phyloP scores from a whole-genome alignment of 2,888 invertebrate species.

The Eupithecia abbreviata region DNA sequence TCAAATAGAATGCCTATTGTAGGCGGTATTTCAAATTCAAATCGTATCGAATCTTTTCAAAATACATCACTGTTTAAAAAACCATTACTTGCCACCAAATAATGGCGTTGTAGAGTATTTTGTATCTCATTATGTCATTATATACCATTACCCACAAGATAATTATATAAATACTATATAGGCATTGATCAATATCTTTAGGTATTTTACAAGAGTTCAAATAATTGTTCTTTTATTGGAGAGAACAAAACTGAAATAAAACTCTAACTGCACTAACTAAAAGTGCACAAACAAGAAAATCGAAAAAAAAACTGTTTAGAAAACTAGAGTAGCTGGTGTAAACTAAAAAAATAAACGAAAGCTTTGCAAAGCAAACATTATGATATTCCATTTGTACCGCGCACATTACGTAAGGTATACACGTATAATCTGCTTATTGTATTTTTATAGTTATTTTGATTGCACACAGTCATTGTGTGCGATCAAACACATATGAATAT shows the following conservation, averaged over 20 bases:
- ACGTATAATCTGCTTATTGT: slow-evolving; percentile 81
- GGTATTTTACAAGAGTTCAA: not conserved
- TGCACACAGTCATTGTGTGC: slow-evolving; percentile 59
- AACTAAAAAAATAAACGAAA: not conserved
- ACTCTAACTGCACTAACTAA: not conserved
- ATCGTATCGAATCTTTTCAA: slow-evolving; percentile 23
- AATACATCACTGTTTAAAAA: not conserved
- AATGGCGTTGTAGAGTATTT: too few relatives aligned
- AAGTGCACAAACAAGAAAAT: not conserved
- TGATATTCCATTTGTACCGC: not conserved
- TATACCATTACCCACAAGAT: too few relatives aligned
- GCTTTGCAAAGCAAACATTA: not conserved
- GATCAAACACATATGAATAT: slow-evolving; percentile 73
- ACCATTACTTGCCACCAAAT: too few relatives aligned
- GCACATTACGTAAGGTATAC: slow-evolving; percentile 66
- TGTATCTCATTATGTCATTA: too few relatives aligned
- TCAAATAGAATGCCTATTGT: slow-evolving; percentile 43
- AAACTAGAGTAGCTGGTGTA: not conserved
- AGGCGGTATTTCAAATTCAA: slow-evolving; percentile 25
- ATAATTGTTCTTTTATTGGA: not conserved
- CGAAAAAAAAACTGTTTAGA: not conserved
- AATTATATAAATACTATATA: too few relatives aligned
- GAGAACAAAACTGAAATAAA: not conserved
- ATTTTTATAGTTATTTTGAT: slow-evolving; percentile 84
- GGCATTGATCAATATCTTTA: too few relatives aligned